Percentiles rank a stretch among this genome's conserved stretches.
These are phyloP conservation scores for Tenthredo distinguenda DNA, from an alignment of 2,888 invertebrate species.

Conservation along the genomic window DNA sequence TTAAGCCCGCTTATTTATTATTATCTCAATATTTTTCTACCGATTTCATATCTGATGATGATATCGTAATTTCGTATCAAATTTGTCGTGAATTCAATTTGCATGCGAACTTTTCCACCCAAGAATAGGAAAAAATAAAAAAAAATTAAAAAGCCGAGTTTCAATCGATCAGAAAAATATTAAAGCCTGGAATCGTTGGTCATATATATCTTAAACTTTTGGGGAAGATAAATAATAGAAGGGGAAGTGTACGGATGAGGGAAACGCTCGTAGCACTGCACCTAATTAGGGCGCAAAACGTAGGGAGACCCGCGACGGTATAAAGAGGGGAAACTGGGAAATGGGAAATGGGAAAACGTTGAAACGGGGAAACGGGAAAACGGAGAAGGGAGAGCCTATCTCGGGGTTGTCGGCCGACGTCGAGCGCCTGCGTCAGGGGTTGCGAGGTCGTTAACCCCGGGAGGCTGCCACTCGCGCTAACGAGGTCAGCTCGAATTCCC, in stretches of 20 bases:
- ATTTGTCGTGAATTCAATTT: not conserved
- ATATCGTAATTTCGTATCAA: not conserved
- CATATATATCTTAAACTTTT: not conserved
- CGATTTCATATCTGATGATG: not conserved
- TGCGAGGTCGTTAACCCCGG: slow-evolving; percentile 74
- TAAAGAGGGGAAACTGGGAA: slow-evolving; percentile 70
- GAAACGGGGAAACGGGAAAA: slow-evolving; percentile 77
- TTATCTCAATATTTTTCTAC: not conserved
- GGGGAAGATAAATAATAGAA: not conserved
- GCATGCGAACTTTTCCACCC: not conserved
- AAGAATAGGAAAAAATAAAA: not conserved
- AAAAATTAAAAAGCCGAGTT: not conserved
- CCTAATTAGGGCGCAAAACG: slow-evolving; percentile 30
- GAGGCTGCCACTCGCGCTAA: slow-evolving; percentile 75
- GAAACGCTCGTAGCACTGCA: not conserved
- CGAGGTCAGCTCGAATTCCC: slow-evolving; percentile 71
- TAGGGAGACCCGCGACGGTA: not conserved
- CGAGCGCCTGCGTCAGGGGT: slow-evolving; percentile 60
- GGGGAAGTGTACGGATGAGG: not conserved
- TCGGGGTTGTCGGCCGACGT: slow-evolving; percentile 49
- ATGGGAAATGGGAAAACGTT: slow-evolving; percentile 79
- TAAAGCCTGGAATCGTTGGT: not conserved
- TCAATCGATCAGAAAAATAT: not conserved
- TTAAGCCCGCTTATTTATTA: not conserved
- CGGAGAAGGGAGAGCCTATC: slow-evolving; percentile 58